These are phyloP conservation scores for Leptopterna dolabrata DNA, from an alignment of 2,888 invertebrate species.

Conservation along the genomic window DNA sequence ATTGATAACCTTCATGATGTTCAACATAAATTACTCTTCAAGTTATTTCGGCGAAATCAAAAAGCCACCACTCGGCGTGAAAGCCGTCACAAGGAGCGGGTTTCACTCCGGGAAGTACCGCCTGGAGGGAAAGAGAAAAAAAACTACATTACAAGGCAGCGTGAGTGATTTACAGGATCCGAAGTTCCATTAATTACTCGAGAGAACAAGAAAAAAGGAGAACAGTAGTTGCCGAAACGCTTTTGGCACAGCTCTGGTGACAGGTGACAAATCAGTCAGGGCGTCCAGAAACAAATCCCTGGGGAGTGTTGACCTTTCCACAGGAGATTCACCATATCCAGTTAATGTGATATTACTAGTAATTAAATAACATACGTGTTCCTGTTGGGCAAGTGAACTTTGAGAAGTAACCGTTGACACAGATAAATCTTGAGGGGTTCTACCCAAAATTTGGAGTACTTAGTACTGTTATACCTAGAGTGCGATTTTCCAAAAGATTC, in stretches of 20 bases:
- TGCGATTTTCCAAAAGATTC: no score
- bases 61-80: background rate
- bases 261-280: background rate
- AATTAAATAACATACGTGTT: background rate
- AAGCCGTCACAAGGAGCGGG: background rate
- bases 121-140: background rate
- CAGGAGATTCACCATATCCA: background rate
- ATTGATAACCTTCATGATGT: no score
- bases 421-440: no score
- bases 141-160: background rate
- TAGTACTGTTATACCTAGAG: no score
- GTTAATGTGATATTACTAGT: background rate
- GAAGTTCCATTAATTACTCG: background rate
- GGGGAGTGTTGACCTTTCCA: background rate
- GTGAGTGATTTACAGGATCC: background rate
- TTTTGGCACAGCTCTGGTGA: background rate
- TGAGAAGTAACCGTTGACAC: background rate
- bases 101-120: background rate
- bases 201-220: background rate
- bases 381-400: background rate
- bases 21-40: no score
- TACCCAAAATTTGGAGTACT: no score
- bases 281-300: background rate
- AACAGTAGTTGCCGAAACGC: background rate
- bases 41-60: no score